phyloP scores from a whole-genome alignment of 2,888 invertebrate genomes.

The Norana najaformis region DNA sequence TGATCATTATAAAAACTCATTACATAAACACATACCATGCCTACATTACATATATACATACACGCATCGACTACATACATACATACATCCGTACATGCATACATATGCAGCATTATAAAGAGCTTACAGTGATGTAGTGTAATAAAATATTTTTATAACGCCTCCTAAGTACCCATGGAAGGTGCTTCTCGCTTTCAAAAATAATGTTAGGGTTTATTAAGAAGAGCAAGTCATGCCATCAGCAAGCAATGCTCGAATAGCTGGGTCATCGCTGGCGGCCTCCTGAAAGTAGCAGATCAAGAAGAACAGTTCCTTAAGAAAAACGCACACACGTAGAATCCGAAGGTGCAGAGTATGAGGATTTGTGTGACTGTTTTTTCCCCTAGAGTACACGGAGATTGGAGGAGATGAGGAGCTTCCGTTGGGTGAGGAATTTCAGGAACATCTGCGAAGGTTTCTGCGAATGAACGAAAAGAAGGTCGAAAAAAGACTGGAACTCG shows the following conservation, averaged over 20 bases:
- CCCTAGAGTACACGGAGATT: slow-evolving; percentile 56
- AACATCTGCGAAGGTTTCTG: slow-evolving; percentile 55
- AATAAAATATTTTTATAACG: background rate
- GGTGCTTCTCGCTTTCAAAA: background rate
- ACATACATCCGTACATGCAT: too few species aligned
- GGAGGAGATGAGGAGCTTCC: slow-evolving; percentile 61
- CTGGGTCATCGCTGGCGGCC: background rate
- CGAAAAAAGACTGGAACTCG: slow-evolving; percentile 50
- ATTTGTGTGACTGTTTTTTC: background rate
- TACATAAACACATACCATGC: too few species aligned
- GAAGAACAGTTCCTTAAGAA: too few species aligned
- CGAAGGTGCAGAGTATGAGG: background rate
- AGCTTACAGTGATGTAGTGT: background rate
- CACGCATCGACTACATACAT: too few species aligned
- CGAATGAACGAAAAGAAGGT: slow-evolving; percentile 55
- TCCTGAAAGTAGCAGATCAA: too few species aligned
- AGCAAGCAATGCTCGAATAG: background rate
- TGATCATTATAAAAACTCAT: too few species aligned
- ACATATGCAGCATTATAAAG: background rate
- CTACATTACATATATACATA: too few species aligned
- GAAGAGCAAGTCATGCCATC: background rate
- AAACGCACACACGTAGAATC: background rate
- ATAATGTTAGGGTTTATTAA: background rate
- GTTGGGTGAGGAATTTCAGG: slow-evolving; percentile 61
- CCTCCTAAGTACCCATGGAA: background rate